phyloP scores from a whole-genome alignment of 2,797 vertebrate species.

The Gallinago nigripennis region DNA sequence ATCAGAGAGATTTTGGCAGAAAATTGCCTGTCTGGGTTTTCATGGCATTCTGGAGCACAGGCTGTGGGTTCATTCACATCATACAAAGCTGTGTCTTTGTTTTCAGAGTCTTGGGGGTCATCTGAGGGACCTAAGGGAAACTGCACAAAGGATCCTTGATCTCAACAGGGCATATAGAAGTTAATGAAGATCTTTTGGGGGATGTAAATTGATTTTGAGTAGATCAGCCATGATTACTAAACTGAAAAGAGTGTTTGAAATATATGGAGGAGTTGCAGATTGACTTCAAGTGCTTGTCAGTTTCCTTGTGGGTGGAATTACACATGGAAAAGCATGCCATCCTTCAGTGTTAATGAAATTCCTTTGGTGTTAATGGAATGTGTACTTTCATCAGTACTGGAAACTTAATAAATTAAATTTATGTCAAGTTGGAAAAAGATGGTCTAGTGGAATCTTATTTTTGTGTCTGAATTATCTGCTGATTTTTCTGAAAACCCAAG shows the following conservation, averaged over 20 bases:
- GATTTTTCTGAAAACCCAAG: neutral
- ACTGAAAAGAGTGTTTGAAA: neutral
- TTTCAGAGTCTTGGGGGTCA: neutral
- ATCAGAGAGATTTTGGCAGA: neutral
- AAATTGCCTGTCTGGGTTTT: neutral
- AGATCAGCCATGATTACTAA: slow-evolving; percentile 2
- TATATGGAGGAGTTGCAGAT: neutral
- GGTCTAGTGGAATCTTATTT: neutral
- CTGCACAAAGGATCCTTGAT: neutral
- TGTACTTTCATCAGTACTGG: neutral
- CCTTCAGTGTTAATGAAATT: neutral
- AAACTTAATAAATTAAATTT: neutral
- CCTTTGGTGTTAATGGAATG: neutral
- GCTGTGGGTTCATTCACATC: neutral
- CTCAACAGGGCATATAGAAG: neutral
- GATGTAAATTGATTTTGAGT: neutral
- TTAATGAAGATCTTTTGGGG: neutral
- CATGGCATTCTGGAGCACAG: neutral
- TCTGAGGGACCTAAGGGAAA: neutral
- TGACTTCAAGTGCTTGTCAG: neutral
- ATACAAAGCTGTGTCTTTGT: neutral
- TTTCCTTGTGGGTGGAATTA: neutral
- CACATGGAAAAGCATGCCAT: neutral
- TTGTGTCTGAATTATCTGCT: neutral
- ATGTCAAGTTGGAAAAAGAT: neutral